phyloP scores from a whole-genome alignment of 2,797 vertebrate genomes.

The Sebastiscus albofasciatus region DNA sequence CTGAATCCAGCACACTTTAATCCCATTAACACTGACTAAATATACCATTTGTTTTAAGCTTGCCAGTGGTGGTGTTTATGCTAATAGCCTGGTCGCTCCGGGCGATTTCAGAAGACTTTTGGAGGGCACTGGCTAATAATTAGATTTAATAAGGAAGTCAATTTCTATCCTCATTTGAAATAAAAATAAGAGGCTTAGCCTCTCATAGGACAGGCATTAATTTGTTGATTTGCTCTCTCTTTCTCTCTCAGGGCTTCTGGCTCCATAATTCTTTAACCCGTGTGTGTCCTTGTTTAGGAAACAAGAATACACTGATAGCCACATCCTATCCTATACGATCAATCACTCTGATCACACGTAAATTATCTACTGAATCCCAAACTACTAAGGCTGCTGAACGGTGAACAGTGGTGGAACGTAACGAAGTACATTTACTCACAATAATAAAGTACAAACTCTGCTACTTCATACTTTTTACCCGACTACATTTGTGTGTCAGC shows the following conservation, averaged over 20 bases:
- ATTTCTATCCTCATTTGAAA: constrained; percentile 84
- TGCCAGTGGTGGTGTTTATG: constrained; percentile 85
- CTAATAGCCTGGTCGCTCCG: constrained; percentile 80
- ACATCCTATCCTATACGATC: neutral
- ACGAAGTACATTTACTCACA: neutral
- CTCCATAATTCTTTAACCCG: constrained; percentile 64
- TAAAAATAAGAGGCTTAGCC: constrained; percentile 82
- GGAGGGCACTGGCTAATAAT: constrained; percentile 85
- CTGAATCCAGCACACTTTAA: constrained; percentile 83
- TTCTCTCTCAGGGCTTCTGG: constrained; percentile 64
- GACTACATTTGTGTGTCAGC: neutral
- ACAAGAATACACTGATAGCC: constrained; percentile 21
- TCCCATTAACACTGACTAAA: constrained; percentile 86
- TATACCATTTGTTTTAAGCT: constrained; percentile 88
- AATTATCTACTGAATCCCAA: neutral
- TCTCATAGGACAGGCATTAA: constrained; percentile 79
- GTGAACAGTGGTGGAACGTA: neutral
- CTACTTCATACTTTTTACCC: neutral
- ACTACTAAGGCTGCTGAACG: neutral
- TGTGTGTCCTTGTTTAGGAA: constrained; percentile 45
- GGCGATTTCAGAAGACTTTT: constrained; percentile 84
- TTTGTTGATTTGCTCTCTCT: constrained; percentile 80
- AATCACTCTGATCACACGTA: neutral
- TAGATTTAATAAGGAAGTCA: constrained; percentile 86
- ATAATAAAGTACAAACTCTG: neutral